phyloP scores from a whole-genome alignment of 2,797 vertebrate genomes.

The Allobates femoralis region DNA sequence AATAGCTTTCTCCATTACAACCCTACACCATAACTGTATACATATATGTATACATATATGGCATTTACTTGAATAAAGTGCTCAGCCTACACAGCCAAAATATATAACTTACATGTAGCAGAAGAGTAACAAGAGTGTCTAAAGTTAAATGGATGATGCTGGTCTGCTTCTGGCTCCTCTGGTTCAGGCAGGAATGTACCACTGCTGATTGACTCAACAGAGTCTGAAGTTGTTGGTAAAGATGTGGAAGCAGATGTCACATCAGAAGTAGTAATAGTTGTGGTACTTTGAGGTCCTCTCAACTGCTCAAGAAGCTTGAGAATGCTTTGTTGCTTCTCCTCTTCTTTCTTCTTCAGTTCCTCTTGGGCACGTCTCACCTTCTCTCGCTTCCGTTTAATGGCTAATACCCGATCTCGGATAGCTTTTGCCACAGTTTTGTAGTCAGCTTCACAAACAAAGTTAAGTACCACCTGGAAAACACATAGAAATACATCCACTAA shows the following conservation, averaged over 20 bases:
- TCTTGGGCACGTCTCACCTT: slow-evolving; percentile 82
- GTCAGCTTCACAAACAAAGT: slow-evolving; percentile 91
- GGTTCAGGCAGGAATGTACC: slow-evolving; percentile 82
- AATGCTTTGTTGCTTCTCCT: slow-evolving; percentile 70
- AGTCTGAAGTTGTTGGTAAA: slow-evolving; percentile 74
- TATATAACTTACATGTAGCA: slow-evolving; percentile 75
- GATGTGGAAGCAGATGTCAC: slow-evolving; percentile 38
- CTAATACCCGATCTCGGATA: slow-evolving; percentile 87
- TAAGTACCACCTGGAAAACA: slow-evolving; percentile 84
- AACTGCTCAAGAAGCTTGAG: slow-evolving; percentile 70
- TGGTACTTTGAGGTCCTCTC: slow-evolving; percentile 64
- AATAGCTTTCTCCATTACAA: neutral
- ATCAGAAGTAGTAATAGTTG: neutral
- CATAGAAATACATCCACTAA: neutral
- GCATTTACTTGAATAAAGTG: neutral
- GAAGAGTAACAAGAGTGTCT: slow-evolving; percentile 80
- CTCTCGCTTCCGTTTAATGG: slow-evolving; percentile 92
- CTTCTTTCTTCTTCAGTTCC: slow-evolving; percentile 71
- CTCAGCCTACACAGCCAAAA: neutral
- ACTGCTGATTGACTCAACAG: slow-evolving; percentile 79
- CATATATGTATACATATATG: neutral
- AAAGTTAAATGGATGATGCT: slow-evolving; percentile 83
- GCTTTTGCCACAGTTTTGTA: slow-evolving; percentile 95
- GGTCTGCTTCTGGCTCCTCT: slow-evolving; percentile 93
- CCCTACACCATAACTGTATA: neutral